Evolutionary conservation across 2,113 vertebrate species (phyloP).

Genomic region (Anthoscopus minutus): DNA sequence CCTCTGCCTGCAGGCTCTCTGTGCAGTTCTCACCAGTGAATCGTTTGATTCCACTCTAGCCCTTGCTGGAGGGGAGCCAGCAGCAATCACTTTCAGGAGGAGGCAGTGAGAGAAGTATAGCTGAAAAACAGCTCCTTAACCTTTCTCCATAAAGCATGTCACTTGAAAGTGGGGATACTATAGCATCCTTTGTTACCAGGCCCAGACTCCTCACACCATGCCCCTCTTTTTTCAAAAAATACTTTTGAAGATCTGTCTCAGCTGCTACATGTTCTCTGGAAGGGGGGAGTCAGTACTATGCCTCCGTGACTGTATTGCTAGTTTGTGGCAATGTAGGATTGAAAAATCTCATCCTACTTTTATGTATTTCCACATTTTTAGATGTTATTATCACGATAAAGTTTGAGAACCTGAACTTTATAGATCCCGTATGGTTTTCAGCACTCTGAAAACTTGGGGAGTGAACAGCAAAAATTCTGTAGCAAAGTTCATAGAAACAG

Average conservation of each 20-base stretch:
- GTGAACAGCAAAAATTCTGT: background rate
- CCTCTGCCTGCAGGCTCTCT: background rate
- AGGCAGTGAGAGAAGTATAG: background rate
- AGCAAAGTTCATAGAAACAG: background rate
- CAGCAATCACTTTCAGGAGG: background rate
- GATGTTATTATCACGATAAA: background rate
- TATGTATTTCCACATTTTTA: background rate
- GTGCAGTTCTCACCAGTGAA: background rate
- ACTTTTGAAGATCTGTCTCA: background rate
- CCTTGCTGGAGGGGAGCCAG: background rate
- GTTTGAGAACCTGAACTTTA: background rate
- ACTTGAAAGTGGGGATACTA: background rate
- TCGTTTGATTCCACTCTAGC: background rate
- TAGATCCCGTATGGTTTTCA: background rate
- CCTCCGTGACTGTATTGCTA: background rate
- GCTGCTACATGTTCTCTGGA: background rate
- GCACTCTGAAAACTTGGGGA: background rate
- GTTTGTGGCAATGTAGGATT: background rate
- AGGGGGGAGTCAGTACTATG: background rate
- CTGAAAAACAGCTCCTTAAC: constrained; percentile 9
- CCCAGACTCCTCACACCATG: background rate
- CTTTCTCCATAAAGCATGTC: background rate
- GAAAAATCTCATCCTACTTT: background rate
- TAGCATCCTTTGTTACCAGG: background rate
- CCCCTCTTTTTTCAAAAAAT: background rate